Percentiles rank a stretch among this genome's conserved stretches.
Conservation (phyloP, 2,888 invertebrate genomes). For the Cantharis nigra region DNA sequence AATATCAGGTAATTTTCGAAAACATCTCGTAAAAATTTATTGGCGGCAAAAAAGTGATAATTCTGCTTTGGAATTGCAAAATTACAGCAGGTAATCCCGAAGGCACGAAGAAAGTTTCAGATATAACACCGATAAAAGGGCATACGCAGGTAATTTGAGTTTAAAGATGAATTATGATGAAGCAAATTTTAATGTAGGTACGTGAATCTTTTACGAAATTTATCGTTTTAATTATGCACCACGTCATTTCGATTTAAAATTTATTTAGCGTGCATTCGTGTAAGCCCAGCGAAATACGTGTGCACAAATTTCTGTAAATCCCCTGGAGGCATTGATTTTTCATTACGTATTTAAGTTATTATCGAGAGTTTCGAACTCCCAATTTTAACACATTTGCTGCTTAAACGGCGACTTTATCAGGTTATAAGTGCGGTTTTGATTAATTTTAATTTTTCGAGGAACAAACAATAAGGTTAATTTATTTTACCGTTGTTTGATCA, state of each 20-base stretch:
- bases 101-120: background rate
- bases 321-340: conserved; percentile 19
- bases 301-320: conserved; percentile 6
- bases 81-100: background rate
- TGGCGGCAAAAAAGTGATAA: background rate
- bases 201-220: conserved; percentile 11
- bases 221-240: conserved; percentile 30
- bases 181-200: conserved; percentile 42
- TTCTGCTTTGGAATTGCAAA: background rate
- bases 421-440: background rate
- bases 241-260: conserved; percentile 29
- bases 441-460: background rate
- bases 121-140: background rate
- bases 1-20: background rate
- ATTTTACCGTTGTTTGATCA: conserved; percentile 39
- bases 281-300: conserved; percentile 10
- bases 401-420: conserved; percentile 10
- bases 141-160: conserved; percentile 37
- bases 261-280: conserved; percentile 8
- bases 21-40: background rate
- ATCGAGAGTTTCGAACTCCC: conserved; percentile 29
- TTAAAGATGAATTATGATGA: conserved; percentile 44
- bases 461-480: conserved; percentile 31
- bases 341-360: conserved; percentile 30
- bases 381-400: conserved; percentile 35